Conservation (phyloP, 2,113 vertebrate species). For the Gallinago undulata region DNA sequence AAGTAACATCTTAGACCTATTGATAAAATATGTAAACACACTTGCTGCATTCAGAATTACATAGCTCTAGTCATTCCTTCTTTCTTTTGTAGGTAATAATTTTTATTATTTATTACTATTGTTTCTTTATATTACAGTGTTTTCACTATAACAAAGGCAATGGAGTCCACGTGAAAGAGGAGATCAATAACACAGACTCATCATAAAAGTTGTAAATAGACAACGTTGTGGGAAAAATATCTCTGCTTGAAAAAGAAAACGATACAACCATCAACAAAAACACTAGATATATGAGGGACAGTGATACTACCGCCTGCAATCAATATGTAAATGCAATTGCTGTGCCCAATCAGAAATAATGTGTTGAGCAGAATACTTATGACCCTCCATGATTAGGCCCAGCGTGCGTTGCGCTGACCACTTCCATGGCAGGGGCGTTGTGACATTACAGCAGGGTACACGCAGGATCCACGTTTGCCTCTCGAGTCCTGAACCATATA, state of each 20-base stretch:
- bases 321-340: slow-evolving; percentile 26
- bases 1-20: not conserved
- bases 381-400: not conserved
- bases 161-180: not conserved
- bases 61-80: not conserved
- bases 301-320: not conserved
- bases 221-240: not conserved
- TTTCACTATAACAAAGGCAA: not conserved
- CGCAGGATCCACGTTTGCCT: not conserved
- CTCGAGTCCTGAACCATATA: not conserved
- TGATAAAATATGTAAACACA: not conserved
- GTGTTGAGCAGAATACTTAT: not conserved
- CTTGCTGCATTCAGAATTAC: not conserved
- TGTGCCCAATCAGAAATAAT: not conserved
- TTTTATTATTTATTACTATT: not conserved
- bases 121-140: not conserved
- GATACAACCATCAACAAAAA: not conserved
- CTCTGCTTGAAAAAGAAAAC: not conserved
- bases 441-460: not conserved
- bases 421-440: not conserved
- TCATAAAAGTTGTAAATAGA: slow-evolving; percentile 32
- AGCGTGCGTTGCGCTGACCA: not conserved
- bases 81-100: not conserved
- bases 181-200: not conserved
- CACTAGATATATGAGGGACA: not conserved